Evolutionary conservation across 1,140 invertebrate genomes (phyloP).

Genomic region (Steinernema feltiae): DNA sequence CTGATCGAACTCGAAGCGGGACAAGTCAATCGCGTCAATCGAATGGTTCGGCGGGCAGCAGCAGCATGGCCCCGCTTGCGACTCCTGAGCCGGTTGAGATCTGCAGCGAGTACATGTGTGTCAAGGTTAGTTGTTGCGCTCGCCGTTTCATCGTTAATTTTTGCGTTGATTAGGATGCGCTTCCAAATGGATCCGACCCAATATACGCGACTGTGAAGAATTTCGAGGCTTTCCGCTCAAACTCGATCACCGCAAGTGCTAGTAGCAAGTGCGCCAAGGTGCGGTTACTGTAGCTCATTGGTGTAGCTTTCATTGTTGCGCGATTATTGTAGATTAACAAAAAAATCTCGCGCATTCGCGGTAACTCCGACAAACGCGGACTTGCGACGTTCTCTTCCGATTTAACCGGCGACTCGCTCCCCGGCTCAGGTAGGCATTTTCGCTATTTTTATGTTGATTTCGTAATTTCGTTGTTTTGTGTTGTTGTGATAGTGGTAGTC

Average conservation of each 20-base stretch:
- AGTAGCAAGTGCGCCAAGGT: neutral
- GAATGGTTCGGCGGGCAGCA: neutral
- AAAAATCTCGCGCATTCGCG: constrained; percentile 2
- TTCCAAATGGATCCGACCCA: neutral
- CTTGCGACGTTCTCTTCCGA: neutral
- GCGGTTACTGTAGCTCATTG: neutral
- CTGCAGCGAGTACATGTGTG: constrained; percentile 66
- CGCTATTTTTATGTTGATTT: neutral
- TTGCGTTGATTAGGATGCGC: neutral
- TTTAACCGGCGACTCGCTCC: neutral
- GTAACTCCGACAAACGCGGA: neutral
- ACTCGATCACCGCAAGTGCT: neutral
- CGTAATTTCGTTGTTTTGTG: neutral
- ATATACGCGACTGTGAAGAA: constrained; percentile 11
- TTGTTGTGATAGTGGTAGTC: neutral
- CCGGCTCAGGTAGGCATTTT: neutral
- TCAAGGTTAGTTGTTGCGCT: constrained; percentile 58
- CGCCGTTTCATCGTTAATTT: neutral
- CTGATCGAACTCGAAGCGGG: neutral
- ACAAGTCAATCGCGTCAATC: constrained; percentile 5
- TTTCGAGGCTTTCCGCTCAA: neutral
- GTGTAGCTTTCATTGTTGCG: no score
- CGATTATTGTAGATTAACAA: neutral
- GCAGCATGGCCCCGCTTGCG: constrained; percentile 69
- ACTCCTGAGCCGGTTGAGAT: constrained; percentile 74